Evolutionary conservation across 2,113 vertebrate genomes (phyloP).

Genomic region (Triplophysa dalaica): DNA sequence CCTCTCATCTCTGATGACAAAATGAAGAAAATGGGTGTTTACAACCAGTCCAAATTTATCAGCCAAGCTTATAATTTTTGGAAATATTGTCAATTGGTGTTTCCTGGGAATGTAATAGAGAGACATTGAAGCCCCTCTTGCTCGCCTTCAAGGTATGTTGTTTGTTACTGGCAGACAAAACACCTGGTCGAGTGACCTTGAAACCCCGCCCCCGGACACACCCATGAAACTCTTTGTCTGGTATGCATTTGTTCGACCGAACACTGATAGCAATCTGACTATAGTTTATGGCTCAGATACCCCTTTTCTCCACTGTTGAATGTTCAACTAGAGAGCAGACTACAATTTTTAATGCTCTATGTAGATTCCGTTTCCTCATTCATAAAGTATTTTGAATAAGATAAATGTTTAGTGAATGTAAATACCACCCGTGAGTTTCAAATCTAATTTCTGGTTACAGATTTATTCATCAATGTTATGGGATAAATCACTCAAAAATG

Average conservation of each 20-base stretch:
- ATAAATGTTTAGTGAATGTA: no score
- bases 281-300: background rate
- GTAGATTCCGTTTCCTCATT: background rate
- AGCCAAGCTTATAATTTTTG: background rate
- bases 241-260: constrained; percentile 2
- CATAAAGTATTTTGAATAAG: no score
- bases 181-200: constrained; percentile 65
- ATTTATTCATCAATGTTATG: no score
- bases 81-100: background rate
- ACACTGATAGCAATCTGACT: background rate
- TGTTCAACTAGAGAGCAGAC: background rate
- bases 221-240: background rate
- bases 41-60: background rate
- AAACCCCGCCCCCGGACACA: constrained; percentile 23
- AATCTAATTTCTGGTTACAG: no score
- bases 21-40: background rate
- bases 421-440: no score
- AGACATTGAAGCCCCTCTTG: constrained; percentile 36
- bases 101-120: constrained; percentile 6
- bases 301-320: background rate
- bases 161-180: constrained; percentile 61
- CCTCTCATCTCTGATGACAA: constrained; percentile 14
- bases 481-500: no score
- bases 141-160: constrained; percentile 31
- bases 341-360: constrained; percentile 24